Base-by-base conservation (phyloP, 2,113 vertebrate species). In the Limnothrissa miodon region DNA sequence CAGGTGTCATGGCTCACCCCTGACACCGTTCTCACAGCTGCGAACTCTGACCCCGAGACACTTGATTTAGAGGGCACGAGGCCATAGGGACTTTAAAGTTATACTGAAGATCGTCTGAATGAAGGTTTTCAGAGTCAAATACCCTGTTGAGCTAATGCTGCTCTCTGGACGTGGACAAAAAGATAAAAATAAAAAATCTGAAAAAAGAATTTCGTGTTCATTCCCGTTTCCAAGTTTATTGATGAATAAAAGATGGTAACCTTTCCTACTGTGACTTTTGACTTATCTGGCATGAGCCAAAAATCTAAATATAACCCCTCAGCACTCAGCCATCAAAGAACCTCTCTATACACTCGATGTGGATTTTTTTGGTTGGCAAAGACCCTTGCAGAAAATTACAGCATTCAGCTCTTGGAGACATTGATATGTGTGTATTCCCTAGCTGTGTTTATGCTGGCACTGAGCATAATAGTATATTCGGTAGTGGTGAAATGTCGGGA, bases 1-100 rank as follows among this genome's bases (percentile, higher is more conserved):
- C 8, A 33, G 25, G 46, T 81, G 81, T 82, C 51, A 84, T 15
- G 29, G 45, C 79, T 84, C 78, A 86, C 51, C 59, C 81, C 62
- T 70, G 62, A 85, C 53, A 83, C 66, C 42, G 45, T 46, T 66
- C 80, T 42, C 10, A 15, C 39, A 83, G 83, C 66, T 82, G 81
- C 84, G 46, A 84, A 48, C 85, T 33, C 80, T 82, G 80, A 87
- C 82, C 82, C n/a, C 5, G 9, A 85, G 51, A 78, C 51, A 83
- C 83, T 36, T 33, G 25, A 33, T 9, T 70, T 70, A 45, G n/a
- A 29, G 53, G 83, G 79, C 62, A 70, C 6, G 36, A 70, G 62
- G 62, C 25, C 62, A 62, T 23, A 62, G n/a, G n/a, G 23, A 29
- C n/a, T 33, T 70, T 33, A 13, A 19, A 33, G 15, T 11, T 0